A percentile compares a stretch with the other conserved stretches of the same genome.
These are phyloP conservation scores for Drosophila navojoa DNA, from an alignment of 1,140 invertebrate genomes.

Conservation along the genomic window DNA sequence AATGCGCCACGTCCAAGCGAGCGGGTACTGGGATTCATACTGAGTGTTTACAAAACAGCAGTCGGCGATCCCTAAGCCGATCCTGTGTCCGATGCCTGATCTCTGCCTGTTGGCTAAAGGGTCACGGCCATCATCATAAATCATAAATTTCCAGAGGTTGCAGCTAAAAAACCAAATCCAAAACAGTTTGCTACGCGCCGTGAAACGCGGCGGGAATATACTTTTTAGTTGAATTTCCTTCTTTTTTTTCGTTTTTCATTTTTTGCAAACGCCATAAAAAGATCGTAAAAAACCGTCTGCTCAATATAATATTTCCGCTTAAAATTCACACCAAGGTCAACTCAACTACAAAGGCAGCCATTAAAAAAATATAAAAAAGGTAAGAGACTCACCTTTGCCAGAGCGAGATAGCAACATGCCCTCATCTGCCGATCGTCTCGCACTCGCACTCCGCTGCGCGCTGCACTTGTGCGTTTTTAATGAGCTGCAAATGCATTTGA, in stretches of 20 bases:
- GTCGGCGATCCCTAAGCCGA: conserved; percentile 51
- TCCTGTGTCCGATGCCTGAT: conserved; percentile 36
- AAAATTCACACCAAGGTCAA: conserved; percentile 73
- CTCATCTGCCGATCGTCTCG: conserved; percentile 11
- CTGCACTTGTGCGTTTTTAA: conserved; percentile 73
- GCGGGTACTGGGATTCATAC: conserved; percentile 71
- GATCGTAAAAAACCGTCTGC: conserved; percentile 70
- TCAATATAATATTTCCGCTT: conserved; percentile 57
- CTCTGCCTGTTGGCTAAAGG: conserved; percentile 66
- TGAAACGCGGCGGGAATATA: conserved; percentile 41
- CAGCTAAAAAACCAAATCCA: conserved; percentile 75
- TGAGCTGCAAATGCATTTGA: conserved; percentile 38
- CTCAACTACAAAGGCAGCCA: conserved; percentile 47
- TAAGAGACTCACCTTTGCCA: conserved; percentile 27
- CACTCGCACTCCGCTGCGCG: neutral
- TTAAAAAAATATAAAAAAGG: conserved; percentile 68
- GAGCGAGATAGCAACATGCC: conserved; percentile 15
- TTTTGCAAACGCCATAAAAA: conserved; percentile 44
- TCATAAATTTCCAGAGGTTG: conserved; percentile 76
- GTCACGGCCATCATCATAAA: conserved; percentile 76
- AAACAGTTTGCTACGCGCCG: conserved; percentile 70
- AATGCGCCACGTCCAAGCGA: conserved; percentile 68
- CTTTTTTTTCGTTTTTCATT: conserved; percentile 6
- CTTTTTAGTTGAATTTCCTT: conserved; percentile 5
- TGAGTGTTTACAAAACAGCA: conserved; percentile 83